Evolutionary conservation across 2,797 vertebrate genomes (phyloP), one percentile per base, ranked within the genome.

Genomic region (Syngnathus rostellatus): DNA sequence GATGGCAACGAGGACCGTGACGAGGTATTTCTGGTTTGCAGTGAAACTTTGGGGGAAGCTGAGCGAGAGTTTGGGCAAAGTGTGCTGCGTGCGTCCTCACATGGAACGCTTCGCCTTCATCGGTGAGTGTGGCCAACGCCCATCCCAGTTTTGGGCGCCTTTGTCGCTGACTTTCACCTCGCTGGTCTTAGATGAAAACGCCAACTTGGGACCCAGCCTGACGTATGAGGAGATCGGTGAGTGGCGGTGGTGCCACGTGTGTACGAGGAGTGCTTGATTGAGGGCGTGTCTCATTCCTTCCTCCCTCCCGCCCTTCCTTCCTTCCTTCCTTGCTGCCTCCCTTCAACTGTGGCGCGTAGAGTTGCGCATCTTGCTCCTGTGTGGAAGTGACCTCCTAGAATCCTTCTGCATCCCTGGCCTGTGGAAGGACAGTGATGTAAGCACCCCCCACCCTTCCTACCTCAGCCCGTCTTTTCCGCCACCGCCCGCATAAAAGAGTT

Each of bases 321-420:
- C 82, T 77, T 82, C 53, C 53, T 25, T 14, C 53, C 53, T 25
- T 21, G 23, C 53, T 11, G 0, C 23, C 14, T n/a, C 59, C 60
- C 4, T 6, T 17, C 60, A 10, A 2, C 39, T 82, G 75, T 78
- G 63, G 45, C 80, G 66, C 84, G 83, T 81, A 92, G 92, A 99
- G 82, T 91, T 99, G 62, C 95, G 97, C 75, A 98, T 99, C 92
- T 83, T 99, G 87, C 93, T 99, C 82, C 92, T 98, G 82, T 98
- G 96, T 73, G 97, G 96, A 75, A 98, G 96, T 8, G 97, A 98
- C 79, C 93, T 98, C 55, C 91, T 99, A 86, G 97, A 98, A 75
- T 99, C 97, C 67, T 99, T 98, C 92, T 95, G 95, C 86, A 98
- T 99, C 88, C 96, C 96, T 1, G 96, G 96, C 41, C 93, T 99